Evolutionary conservation across 2,888 invertebrate genomes (phyloP).

Genomic region (Periphyllus acericola): DNA sequence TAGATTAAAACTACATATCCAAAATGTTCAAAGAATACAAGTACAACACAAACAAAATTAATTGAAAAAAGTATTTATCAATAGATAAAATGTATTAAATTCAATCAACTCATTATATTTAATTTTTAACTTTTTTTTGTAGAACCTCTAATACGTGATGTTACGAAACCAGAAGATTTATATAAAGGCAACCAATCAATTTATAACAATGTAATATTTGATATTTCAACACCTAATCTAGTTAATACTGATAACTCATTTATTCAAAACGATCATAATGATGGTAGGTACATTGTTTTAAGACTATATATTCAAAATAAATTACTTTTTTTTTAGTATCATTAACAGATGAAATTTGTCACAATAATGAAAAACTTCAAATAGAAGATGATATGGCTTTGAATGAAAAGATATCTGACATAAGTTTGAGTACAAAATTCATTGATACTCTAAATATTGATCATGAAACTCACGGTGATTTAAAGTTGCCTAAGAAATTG

Average conservation of each 20-base stretch:
- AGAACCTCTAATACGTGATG: conserved; percentile 8
- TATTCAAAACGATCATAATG: not conserved
- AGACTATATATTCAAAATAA: not conserved
- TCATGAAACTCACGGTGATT: not conserved
- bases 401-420: not conserved
- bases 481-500: not conserved
- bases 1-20: conserved; percentile 13
- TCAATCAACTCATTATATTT: not conserved
- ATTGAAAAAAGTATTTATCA: conserved; percentile 8
- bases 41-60: conserved; percentile 3
- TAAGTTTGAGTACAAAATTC: not conserved
- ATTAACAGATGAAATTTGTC: not conserved
- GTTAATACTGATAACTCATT: not conserved
- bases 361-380: not conserved
- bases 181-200: conserved; percentile 11
- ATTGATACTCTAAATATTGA: not conserved
- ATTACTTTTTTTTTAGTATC: conserved; percentile 10
- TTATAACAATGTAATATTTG: not conserved
- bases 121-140: not conserved
- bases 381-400: not conserved
- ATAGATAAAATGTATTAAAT: not conserved
- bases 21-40: not conserved
- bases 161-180: conserved; percentile 46
- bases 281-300: conserved; percentile 4
- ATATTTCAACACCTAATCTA: not conserved